Conservation (phyloP, 2,888 invertebrate species). For the Seira ritae region DNA sequence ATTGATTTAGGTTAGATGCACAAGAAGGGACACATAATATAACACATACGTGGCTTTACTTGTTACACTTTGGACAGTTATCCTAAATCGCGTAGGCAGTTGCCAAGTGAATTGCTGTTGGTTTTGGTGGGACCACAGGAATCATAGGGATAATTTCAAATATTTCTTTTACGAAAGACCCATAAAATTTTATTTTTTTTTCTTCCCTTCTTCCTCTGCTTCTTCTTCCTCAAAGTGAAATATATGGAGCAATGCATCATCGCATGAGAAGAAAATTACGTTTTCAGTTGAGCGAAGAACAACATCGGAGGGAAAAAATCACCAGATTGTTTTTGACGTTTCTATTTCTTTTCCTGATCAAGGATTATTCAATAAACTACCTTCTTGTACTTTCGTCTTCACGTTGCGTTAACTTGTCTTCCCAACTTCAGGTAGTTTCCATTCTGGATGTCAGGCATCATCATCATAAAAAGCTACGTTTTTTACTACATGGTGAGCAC, state of each 20-base stretch:
- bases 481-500: neutral
- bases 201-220: too few species aligned
- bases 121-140: conserved; percentile 3
- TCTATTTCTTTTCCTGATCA: conserved; percentile 52
- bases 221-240: conserved; percentile 30
- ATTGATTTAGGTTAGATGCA: neutral
- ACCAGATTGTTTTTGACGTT: conserved; percentile 63
- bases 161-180: neutral
- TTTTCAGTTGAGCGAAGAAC: conserved; percentile 49
- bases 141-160: conserved; percentile 11
- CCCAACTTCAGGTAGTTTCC: conserved; percentile 1
- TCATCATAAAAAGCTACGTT: neutral
- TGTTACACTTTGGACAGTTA: neutral
- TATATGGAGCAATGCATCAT: conserved; percentile 26
- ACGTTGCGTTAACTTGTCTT: neutral
- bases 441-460: neutral
- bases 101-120: neutral
- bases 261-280: conserved; percentile 46
- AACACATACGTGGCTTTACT: neutral
- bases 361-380: conserved; percentile 58
- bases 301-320: conserved; percentile 36
- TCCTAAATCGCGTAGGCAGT: conserved; percentile 1
- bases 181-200: too few species aligned
- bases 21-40: neutral
- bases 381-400: conserved; percentile 21